Evolutionary conservation across 2,797 vertebrate genomes (phyloP).

Genomic region (Diplodus sargus): DNA sequence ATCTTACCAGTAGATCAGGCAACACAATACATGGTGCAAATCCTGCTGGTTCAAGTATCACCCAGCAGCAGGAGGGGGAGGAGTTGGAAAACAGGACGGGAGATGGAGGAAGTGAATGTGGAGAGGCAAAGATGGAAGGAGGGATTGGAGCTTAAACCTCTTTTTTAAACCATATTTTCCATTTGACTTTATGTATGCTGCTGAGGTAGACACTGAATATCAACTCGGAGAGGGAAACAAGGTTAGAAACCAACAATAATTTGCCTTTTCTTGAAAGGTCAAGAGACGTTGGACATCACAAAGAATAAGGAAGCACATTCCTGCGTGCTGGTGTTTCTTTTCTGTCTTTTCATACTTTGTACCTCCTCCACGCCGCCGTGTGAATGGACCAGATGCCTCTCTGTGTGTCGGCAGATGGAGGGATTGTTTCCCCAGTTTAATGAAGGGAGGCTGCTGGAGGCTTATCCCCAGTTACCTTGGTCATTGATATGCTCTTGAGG

Average conservation of each 20-base stretch:
- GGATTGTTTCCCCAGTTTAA: slow-evolving; percentile 72
- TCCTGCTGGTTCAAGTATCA: slow-evolving; percentile 56
- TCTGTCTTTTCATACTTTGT: slow-evolving; percentile 42
- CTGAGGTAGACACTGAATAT: not conserved
- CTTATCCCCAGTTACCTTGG: slow-evolving; percentile 65
- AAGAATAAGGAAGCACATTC: slow-evolving; percentile 64
- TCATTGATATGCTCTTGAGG: slow-evolving; percentile 78
- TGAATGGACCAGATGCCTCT: slow-evolving; percentile 80
- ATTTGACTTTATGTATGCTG: not conserved
- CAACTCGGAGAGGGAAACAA: not conserved
- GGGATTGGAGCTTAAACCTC: not conserved
- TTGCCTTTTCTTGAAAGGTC: slow-evolving; percentile 35
- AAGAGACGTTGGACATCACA: slow-evolving; percentile 38
- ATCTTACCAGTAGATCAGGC: slow-evolving; percentile 48
- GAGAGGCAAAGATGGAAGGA: not conserved
- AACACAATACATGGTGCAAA: slow-evolving; percentile 52
- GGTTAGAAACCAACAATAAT: slow-evolving; percentile 13
- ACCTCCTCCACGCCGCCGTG: slow-evolving; percentile 54
- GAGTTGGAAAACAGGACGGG: slow-evolving; percentile 7
- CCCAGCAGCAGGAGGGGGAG: not conserved
- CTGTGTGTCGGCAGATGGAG: slow-evolving; percentile 77
- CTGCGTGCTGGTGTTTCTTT: slow-evolving; percentile 63
- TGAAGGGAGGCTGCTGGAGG: slow-evolving; percentile 64
- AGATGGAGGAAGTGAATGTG: not conserved
- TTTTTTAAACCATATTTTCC: not conserved